A percentile compares a stretch with the other conserved stretches of the same genome.
These are phyloP conservation scores for Aphodius granarius DNA, from an alignment of 2,888 invertebrate species.

Conservation along the genomic window DNA sequence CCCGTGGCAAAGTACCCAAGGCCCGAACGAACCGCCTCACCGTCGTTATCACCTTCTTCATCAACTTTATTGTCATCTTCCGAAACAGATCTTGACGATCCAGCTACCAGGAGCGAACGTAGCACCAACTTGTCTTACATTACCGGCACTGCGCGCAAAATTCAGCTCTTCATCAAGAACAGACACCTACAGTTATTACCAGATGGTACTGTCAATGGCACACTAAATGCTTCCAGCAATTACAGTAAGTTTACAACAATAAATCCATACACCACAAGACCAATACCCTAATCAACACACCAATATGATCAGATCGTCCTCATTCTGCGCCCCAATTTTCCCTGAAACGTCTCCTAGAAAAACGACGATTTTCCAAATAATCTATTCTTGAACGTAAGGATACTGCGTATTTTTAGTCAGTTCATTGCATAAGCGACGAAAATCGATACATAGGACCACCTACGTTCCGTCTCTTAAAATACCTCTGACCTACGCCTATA, in stretches of 20 bases:
- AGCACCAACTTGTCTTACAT: slow-evolving; percentile 81
- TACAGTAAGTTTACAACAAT: slow-evolving; percentile 70
- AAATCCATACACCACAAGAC: neutral
- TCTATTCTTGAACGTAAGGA: neutral
- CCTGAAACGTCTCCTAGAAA: neutral
- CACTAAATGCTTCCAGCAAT: slow-evolving; percentile 76
- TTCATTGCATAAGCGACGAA: neutral
- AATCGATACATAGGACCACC: neutral
- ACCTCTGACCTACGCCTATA: slow-evolving; percentile 4
- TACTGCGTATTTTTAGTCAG: neutral
- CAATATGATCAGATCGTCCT: neutral
- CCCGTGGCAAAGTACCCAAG: slow-evolving; percentile 43
- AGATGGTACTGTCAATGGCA: slow-evolving; percentile 84
- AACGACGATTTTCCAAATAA: neutral
- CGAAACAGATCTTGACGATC: slow-evolving; percentile 33
- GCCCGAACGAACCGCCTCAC: slow-evolving; percentile 24
- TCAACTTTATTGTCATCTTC: slow-evolving; percentile 20
- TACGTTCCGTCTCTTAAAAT: neutral
- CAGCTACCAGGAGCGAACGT: slow-evolving; percentile 68
- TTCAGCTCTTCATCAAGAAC: slow-evolving; percentile 84
- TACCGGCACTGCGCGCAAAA: slow-evolving; percentile 76
- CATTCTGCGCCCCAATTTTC: slow-evolving; percentile 9
- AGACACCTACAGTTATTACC: slow-evolving; percentile 80
- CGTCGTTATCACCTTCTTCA: slow-evolving; percentile 36
- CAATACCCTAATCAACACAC: neutral